These are phyloP conservation scores for Amblyornis subalaris DNA, from an alignment of 2,113 vertebrate species.

Conservation along the genomic window DNA sequence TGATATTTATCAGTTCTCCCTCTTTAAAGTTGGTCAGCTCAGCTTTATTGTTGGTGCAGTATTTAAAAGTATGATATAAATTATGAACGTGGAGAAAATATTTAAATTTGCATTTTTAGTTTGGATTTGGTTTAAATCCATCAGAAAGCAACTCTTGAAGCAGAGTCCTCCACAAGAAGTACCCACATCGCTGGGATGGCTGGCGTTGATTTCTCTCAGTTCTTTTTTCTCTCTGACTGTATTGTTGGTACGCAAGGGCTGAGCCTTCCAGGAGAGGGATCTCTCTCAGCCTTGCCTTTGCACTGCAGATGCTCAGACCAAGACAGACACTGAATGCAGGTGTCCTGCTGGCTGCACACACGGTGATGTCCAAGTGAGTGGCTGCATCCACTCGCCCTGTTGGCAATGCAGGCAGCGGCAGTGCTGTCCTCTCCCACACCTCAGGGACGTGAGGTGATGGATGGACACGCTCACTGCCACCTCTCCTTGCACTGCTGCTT, in stretches of 20 bases:
- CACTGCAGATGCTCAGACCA: background rate
- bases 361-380: fast-evolving
- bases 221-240: background rate
- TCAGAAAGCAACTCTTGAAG: background rate
- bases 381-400: too few relatives aligned
- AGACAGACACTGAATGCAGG: background rate
- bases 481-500: background rate
- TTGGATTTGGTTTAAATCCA: background rate
- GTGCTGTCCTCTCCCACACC: background rate
- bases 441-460: background rate
- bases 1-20: background rate
- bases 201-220: too few relatives aligned
- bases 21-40: background rate
- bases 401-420: fast-evolving
- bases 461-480: background rate
- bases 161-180: background rate
- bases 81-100: background rate
- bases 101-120: background rate
- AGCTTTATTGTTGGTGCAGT: background rate
- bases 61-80: background rate
- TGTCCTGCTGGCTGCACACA: background rate
- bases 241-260: background rate
- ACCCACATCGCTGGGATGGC: fast-evolving
- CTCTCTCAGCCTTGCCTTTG: background rate
- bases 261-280: background rate